Evolutionary conservation across 2,888 invertebrate genomes (phyloP).

Genomic region (Tachina lurida): DNA sequence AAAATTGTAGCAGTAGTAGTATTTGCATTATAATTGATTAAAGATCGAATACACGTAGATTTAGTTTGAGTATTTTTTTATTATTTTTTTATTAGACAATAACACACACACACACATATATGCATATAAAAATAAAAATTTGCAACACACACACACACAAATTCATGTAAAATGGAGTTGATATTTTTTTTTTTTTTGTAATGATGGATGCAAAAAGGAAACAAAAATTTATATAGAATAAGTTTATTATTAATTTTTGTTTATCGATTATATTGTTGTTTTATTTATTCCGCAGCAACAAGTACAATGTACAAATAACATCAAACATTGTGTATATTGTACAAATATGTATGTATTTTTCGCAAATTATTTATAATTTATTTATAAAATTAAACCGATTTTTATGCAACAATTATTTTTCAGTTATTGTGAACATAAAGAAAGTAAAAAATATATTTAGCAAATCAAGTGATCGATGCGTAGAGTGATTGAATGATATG

Average conservation of each 20-base stretch:
- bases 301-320: conserved; percentile 18
- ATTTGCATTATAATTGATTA: conserved; percentile 16
- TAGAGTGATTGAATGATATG: conserved; percentile 45
- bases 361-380: conserved; percentile 46
- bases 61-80: conserved; percentile 18
- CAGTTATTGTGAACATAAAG: conserved; percentile 15
- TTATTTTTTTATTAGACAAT: conserved; percentile 45
- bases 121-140: not conserved
- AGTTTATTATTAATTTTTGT: conserved; percentile 27
- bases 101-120: conserved; percentile 14
- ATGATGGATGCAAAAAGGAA: conserved; percentile 3
- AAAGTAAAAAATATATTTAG: conserved; percentile 15
- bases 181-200: not conserved
- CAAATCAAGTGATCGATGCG: conserved; percentile 29
- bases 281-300: conserved; percentile 21
- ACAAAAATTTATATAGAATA: conserved; percentile 4
- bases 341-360: not conserved
- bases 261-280: conserved; percentile 17
- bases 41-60: conserved; percentile 2
- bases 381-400: not conserved
- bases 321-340: not conserved
- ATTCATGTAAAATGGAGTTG: conserved; percentile 9
- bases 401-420: conserved; percentile 42
- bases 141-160: conserved; percentile 41
- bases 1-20: not conserved